Conservation (phyloP, 2,797 vertebrate species). For the Morelia viridis region DNA sequence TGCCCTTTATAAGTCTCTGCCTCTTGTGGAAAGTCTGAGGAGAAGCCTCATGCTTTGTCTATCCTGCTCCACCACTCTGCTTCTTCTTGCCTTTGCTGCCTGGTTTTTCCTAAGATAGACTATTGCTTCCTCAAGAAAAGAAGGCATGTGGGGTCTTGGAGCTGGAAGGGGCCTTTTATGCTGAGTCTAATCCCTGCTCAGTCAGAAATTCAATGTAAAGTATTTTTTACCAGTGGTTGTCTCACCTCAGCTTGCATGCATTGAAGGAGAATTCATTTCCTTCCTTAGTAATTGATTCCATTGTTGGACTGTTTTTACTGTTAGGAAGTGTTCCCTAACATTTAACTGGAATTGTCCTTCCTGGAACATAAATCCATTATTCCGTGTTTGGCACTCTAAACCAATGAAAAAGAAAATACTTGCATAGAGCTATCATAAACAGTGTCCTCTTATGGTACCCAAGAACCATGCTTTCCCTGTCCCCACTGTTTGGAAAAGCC, state of each 20-base stretch:
- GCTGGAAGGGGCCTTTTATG: background rate
- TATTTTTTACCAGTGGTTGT: background rate
- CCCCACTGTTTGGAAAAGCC: background rate
- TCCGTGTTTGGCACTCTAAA: background rate
- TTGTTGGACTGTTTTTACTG: background rate
- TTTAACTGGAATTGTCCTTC: background rate
- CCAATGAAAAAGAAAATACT: background rate
- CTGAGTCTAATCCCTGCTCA: background rate
- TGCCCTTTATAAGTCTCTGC: background rate
- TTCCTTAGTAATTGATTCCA: conserved; percentile 10
- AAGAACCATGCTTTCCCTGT: too few relatives aligned
- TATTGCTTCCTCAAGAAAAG: background rate
- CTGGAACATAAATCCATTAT: background rate
- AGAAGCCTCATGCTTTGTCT: background rate
- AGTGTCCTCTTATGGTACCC: background rate
- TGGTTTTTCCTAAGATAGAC: background rate
- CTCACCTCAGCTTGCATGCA: background rate
- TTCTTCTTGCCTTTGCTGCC: background rate
- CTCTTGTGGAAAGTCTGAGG: background rate
- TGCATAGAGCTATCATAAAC: background rate
- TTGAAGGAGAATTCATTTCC: background rate
- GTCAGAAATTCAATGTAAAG: background rate
- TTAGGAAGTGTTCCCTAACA: conserved; percentile 5
- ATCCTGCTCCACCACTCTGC: too few relatives aligned
- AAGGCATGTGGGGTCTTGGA: background rate